Evolutionary conservation across 2,888 invertebrate genomes (phyloP).

Genomic region (Hyposoter dolosus): DNA sequence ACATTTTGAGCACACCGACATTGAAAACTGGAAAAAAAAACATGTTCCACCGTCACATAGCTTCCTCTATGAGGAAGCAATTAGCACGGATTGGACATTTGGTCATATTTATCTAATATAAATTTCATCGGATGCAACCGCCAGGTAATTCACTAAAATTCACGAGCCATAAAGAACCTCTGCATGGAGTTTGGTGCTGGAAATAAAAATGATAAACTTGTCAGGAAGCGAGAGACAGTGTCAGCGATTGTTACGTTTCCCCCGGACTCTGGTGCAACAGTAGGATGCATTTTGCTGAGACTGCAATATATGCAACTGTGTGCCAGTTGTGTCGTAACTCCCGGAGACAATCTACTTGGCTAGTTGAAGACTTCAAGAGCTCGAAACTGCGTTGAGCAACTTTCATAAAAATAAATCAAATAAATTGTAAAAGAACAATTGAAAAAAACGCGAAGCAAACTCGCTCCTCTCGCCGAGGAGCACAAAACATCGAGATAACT

Average conservation of each 20-base stretch:
- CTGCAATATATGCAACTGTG: not conserved
- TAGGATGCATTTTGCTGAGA: not conserved
- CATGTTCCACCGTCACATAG: too few relatives aligned
- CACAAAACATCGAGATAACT: constrained; percentile 40
- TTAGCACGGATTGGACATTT: not conserved
- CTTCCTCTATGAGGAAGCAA: not conserved
- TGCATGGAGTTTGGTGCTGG: not conserved
- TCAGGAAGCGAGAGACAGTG: constrained; percentile 1
- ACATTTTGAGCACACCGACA: too few relatives aligned
- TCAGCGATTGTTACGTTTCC: constrained; percentile 3
- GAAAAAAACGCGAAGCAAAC: not conserved
- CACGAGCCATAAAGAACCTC: not conserved
- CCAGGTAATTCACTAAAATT: not conserved
- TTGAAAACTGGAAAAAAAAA: too few relatives aligned
- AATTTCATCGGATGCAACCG: not conserved
- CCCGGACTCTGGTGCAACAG: not conserved
- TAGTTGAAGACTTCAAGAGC: constrained; percentile 24
- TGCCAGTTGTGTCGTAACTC: constrained; percentile 10
- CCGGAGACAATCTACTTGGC: not conserved
- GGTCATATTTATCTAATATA: not conserved
- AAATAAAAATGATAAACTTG: constrained; percentile 11
- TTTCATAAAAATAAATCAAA: not conserved
- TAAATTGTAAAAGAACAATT: not conserved
- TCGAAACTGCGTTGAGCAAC: constrained; percentile 7
- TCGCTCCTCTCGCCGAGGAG: not conserved